Percentiles rank a stretch among this genome's conserved stretches.
phyloP scores from a whole-genome alignment of 2,113 vertebrate species.

The Indri indri region DNA sequence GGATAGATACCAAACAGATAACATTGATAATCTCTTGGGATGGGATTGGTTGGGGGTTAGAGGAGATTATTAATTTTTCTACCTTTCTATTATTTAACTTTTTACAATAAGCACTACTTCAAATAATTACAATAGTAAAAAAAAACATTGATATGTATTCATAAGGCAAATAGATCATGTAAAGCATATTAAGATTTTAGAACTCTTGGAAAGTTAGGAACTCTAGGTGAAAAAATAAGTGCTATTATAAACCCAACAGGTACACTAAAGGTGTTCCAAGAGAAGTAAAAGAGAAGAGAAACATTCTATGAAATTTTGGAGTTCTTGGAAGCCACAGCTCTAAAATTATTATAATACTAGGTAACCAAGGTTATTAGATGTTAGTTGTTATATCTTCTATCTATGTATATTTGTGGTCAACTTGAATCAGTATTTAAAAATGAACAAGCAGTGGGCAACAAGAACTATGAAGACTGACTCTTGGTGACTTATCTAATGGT shows the following conservation, averaged over 20 bases:
- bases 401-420: neutral
- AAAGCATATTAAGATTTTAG: conserved; percentile 33
- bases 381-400: neutral
- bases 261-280: neutral
- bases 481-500: neutral
- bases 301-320: neutral
- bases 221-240: neutral
- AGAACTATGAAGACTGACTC: neutral
- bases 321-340: neutral
- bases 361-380: neutral
- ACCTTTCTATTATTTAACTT: neutral
- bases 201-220: neutral
- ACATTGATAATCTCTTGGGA: neutral
- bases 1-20: neutral
- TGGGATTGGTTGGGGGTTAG: neutral
- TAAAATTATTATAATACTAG: neutral
- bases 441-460: neutral
- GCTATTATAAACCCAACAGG: neutral
- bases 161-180: neutral
- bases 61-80: neutral
- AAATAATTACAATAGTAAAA: conserved; percentile 20
- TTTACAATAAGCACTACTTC: neutral
- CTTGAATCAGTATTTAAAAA: neutral
- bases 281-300: neutral
- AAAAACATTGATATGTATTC: neutral